Evolutionary conservation across 2,888 invertebrate species (phyloP).

Genomic region (Nysson spinosus): DNA sequence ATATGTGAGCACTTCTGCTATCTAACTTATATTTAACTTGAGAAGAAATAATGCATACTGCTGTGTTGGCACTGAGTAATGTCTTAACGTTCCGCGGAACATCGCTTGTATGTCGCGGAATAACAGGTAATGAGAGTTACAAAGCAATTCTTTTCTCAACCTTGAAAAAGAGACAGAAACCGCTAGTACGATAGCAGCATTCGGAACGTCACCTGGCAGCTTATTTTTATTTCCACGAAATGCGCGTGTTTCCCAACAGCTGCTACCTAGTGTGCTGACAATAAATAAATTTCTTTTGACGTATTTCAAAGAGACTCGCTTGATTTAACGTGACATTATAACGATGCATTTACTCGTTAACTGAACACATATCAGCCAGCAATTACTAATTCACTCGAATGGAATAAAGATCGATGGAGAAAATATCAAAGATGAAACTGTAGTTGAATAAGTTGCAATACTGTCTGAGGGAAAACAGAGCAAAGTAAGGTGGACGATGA

Average conservation of each 20-base stretch:
- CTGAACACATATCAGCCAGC: too few relatives aligned
- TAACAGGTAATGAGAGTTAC: slow-evolving; percentile 21
- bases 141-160: background rate
- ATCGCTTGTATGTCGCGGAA: slow-evolving; percentile 1
- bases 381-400: too few relatives aligned
- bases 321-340: too few relatives aligned
- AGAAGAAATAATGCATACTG: slow-evolving; percentile 16
- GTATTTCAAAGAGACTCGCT: too few relatives aligned
- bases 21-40: slow-evolving; percentile 14
- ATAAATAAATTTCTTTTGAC: background rate
- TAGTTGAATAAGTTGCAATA: slow-evolving; percentile 1
- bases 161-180: background rate
- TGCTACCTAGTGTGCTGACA: background rate
- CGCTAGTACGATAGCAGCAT: background rate
- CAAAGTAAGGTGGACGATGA: slow-evolving; percentile 24
- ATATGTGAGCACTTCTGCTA: background rate
- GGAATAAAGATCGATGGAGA: slow-evolving; percentile 1
- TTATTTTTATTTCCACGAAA: background rate
- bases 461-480: slow-evolving; percentile 39
- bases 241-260: background rate
- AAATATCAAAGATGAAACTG: background rate
- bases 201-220: background rate
- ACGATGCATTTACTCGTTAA: too few relatives aligned
- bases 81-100: slow-evolving; percentile 11
- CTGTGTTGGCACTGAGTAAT: slow-evolving; percentile 24